phyloP scores from a whole-genome alignment of 2,888 invertebrate species.

The Cyaniris semiargus region DNA sequence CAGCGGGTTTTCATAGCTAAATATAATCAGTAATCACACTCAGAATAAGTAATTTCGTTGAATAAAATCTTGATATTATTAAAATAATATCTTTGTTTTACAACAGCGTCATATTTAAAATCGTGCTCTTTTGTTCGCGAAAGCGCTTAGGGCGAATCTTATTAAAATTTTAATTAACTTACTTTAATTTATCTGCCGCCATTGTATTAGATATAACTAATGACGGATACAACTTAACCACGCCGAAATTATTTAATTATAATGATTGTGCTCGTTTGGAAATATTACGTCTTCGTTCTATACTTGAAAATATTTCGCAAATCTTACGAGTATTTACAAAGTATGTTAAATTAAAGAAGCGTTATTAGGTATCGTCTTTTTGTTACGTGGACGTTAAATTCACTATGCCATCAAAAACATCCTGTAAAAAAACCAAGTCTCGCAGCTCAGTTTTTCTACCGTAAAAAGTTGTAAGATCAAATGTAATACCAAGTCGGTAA shows the following conservation, averaged over 20 bases:
- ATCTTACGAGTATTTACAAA: background rate
- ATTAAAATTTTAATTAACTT: constrained; percentile 42
- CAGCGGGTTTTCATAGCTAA: background rate
- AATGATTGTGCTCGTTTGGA: background rate
- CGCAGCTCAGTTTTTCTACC: too few species aligned
- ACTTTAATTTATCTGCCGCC: constrained; percentile 17
- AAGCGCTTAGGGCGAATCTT: constrained; percentile 39
- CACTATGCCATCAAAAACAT: too few species aligned
- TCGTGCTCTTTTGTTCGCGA: constrained; percentile 40
- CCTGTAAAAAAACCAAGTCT: too few species aligned
- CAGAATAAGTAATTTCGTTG: constrained; percentile 4
- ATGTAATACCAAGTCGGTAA: too few species aligned
- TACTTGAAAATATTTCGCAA: background rate
- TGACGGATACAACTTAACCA: constrained; percentile 6
- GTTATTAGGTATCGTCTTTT: too few species aligned
- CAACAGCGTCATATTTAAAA: constrained; percentile 37
- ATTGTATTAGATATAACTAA: constrained; percentile 24
- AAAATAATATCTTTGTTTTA: constrained; percentile 29
- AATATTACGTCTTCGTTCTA: background rate
- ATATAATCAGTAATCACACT: background rate
- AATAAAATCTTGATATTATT: constrained; percentile 27
- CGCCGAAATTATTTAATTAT: background rate
- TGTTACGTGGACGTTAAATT: too few species aligned
- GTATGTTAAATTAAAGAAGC: too few species aligned
- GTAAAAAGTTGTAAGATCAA: too few species aligned